phyloP scores from a whole-genome alignment of 1,140 invertebrate genomes.

The Mizuhopecten yessoensis region DNA sequence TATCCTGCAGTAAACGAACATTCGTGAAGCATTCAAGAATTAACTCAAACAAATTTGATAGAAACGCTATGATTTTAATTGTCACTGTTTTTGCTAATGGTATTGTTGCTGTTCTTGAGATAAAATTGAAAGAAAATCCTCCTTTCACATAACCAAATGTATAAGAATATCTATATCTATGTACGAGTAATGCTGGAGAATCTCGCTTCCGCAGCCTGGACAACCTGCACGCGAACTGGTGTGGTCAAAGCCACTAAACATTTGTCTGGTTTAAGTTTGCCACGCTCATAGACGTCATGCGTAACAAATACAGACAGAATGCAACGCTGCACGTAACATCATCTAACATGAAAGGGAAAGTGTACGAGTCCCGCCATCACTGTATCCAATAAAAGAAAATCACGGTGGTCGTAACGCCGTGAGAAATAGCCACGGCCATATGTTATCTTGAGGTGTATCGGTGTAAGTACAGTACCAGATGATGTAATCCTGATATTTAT shows the following conservation, averaged over 20 bases:
- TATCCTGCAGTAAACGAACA: too few species aligned
- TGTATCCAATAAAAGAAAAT: not conserved
- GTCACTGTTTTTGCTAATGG: too few species aligned
- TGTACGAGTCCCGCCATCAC: not conserved
- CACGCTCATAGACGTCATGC: not conserved
- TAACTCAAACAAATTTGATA: too few species aligned
- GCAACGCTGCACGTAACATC: not conserved
- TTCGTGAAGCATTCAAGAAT: too few species aligned
- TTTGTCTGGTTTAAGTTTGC: slow-evolving; percentile 3
- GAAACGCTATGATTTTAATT: too few species aligned
- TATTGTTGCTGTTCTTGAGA: too few species aligned
- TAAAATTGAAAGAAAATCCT: too few species aligned
- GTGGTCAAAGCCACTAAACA: not conserved
- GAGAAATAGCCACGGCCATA: not conserved
- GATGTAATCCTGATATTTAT: not conserved
- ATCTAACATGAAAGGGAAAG: slow-evolving; percentile 14
- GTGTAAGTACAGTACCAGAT: not conserved
- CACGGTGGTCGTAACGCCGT: not conserved
- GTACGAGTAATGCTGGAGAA: not conserved
- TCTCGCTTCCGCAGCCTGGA: too few species aligned
- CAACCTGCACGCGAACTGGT: not conserved
- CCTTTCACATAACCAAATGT: too few species aligned
- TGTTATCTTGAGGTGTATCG: not conserved
- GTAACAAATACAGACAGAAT: slow-evolving; percentile 14
- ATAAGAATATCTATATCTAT: too few species aligned